Base-by-base conservation (phyloP, 2,888 invertebrate species). In the Harpalus rufipes region DNA sequence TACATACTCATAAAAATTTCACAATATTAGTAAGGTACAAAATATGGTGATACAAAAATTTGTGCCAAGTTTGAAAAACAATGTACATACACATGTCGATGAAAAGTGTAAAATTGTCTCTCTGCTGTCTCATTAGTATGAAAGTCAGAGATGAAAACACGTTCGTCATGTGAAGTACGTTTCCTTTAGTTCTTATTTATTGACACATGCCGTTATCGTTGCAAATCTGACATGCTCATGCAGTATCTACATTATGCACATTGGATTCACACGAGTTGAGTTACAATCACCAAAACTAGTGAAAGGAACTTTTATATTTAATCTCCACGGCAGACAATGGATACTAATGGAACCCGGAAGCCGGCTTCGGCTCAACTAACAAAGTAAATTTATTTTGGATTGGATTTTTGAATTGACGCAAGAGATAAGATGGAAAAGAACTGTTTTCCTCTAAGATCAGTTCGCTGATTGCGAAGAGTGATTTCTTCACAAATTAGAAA, bases 61-160 rank as follows among this genome's bases (percentile, higher is more conserved):
- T 32, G 32, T 32, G 32, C 1, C 32, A 32, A 32, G 32, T 32
- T 32, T 32, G 32, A 32, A 32, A 32, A 32, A 5, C 32, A 32
- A 3, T 6, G 32, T 32, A 32, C 6, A 32, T 32, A 5, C 25
- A 21, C 25, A 21, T 7, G 25, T 21, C 18, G 21, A 4, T 63
- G 63, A 21, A 63, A 63, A 63, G 25, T 63, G 63, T 63, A 25
- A 63, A 63, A 63, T 63, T 63, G 63, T 63, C 63, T 63, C 63
- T 63, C 32, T 2, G 32, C 32, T 32, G 32, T 32, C 32, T 32
- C 32, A 32, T 72, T 72, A 72, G 16, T 72, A 72, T 72, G 72
- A 39, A 72, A 72, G 41, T 41, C 39, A 72, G 25, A 39, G 14
- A n/a, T 39, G 32, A 14, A 72, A 72, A 44, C 72, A 68, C 21